A percentile compares a stretch with the other conserved stretches of the same genome.
Conservation (phyloP, 2,113 vertebrate genomes). For the Uria aalge region DNA sequence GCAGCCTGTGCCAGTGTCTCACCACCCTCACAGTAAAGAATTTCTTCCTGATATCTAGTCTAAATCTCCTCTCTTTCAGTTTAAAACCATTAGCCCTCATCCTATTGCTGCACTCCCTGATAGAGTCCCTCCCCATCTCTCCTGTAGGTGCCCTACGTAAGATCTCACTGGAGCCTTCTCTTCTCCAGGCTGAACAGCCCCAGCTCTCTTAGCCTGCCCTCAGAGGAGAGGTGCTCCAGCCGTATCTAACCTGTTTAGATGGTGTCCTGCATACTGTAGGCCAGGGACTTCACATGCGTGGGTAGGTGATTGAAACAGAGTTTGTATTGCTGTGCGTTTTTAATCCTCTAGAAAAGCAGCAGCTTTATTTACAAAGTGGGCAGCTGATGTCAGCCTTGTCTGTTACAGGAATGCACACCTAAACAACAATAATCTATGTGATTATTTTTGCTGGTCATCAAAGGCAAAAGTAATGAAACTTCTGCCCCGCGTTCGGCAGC, state of each 20-base stretch:
- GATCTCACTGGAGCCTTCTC: no score
- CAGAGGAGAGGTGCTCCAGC: no score
- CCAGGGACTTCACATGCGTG: not conserved
- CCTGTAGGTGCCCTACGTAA: no score
- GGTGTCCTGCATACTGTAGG: not conserved
- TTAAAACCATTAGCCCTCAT: no score
- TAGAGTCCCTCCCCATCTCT: no score
- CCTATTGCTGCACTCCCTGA: no score
- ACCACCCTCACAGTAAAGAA: no score
- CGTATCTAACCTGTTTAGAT: not conserved
- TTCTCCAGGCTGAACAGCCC: no score
- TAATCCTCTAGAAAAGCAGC: not conserved
- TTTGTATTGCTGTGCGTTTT: not conserved
- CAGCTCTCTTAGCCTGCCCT: no score
- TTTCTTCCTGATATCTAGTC: no score
- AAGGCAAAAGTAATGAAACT: not conserved
- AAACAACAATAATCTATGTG: accelerated
- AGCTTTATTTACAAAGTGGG: not conserved
- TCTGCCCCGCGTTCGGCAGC: not conserved
- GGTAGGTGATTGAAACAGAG: not conserved
- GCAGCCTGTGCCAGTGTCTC: no score
- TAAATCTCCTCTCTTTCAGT: no score
- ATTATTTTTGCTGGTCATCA: not conserved
- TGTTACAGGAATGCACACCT: accelerated
- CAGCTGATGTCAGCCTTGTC: not conserved